Evolutionary conservation across 1,140 invertebrate genomes (phyloP).

Genomic region (Heterodera carotae): DNA sequence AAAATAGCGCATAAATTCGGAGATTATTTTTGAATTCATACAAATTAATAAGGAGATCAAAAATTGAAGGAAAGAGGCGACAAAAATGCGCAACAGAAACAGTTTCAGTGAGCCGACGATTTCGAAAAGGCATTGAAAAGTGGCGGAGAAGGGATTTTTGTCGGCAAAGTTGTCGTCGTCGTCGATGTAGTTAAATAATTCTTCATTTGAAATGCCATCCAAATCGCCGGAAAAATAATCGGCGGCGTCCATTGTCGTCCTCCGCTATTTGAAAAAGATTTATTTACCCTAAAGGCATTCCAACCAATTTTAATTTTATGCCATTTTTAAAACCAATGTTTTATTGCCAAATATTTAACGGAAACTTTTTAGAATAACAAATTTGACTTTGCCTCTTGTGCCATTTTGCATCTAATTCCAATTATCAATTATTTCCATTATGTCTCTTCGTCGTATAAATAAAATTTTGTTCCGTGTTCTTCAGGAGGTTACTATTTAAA

Average conservation of each 20-base stretch:
- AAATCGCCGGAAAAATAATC: no score
- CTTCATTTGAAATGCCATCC: neutral
- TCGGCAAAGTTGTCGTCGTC: neutral
- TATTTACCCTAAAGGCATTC: no score
- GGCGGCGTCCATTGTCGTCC: no score
- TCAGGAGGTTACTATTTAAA: conserved; percentile 13
- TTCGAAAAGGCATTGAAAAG: neutral
- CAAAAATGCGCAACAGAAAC: neutral
- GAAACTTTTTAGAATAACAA: no score
- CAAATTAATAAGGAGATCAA: neutral
- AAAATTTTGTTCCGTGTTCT: conserved; percentile 22
- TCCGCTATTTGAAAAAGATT: no score
- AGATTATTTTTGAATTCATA: neutral
- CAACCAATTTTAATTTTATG: no score
- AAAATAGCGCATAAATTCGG: neutral
- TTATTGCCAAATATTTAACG: no score
- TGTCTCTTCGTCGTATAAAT: conserved; percentile 27
- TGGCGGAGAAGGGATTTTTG: neutral
- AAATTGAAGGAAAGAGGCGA: conserved; percentile 11
- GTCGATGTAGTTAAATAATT: neutral
- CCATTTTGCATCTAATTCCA: no score
- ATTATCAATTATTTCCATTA: neutral
- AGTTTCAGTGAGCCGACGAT: neutral
- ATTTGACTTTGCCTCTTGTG: no score
- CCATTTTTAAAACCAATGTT: no score